A percentile compares a stretch with the other conserved stretches of the same genome.
phyloP scores from a whole-genome alignment of 2,113 vertebrate genomes.

The Panurus biarmicus region DNA sequence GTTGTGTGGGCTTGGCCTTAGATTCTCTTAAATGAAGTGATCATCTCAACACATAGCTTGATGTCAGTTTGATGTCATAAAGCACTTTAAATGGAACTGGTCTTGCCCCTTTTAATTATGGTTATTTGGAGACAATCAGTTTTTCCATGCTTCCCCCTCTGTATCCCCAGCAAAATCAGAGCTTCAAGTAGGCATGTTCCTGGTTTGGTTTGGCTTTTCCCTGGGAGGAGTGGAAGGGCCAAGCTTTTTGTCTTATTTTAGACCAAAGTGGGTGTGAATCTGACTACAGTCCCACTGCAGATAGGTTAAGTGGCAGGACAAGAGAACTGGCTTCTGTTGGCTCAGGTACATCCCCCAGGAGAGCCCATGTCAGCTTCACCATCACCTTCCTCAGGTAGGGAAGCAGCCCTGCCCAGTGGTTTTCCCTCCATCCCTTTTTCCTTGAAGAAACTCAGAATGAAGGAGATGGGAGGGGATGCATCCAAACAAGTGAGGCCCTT shows the following conservation, averaged over 20 bases:
- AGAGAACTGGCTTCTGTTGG: not conserved
- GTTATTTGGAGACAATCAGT: conserved; percentile 45
- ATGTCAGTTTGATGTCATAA: not conserved
- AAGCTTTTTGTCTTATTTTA: not conserved
- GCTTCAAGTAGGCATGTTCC: not conserved
- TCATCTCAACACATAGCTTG: conserved; percentile 35
- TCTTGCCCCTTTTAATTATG: not conserved
- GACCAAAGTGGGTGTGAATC: not conserved
- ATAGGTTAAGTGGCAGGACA: not conserved
- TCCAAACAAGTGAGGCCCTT: not conserved
- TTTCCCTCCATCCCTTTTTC: not conserved
- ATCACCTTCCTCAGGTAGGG: not conserved
- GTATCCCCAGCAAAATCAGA: not conserved
- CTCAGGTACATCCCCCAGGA: not conserved
- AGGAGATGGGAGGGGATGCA: not conserved
- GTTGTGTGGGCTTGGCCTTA: not conserved
- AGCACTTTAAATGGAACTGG: conserved; percentile 60
- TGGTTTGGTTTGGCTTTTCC: not conserved
- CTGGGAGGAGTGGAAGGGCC: not conserved
- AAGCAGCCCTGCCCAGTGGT: not conserved
- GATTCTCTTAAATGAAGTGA: not conserved
- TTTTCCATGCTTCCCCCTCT: not conserved
- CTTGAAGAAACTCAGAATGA: not conserved
- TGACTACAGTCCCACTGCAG: not conserved
- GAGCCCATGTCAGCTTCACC: not conserved